Base-by-base conservation (phyloP, 1,140 invertebrate genomes). In the Pseudomyrmex gracilis region DNA sequence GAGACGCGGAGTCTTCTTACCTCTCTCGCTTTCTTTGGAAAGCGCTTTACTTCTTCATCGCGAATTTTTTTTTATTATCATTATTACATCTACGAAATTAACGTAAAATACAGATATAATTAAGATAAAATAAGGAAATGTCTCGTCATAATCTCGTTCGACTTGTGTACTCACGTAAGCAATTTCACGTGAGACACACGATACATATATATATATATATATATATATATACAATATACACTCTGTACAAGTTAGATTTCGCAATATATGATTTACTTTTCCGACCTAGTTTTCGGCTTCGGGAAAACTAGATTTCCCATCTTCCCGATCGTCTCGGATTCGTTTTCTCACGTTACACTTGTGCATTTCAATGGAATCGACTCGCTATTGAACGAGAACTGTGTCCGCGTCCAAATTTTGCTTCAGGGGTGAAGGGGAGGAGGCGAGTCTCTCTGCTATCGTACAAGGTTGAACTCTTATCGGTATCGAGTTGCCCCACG, bases 301-400 rank as follows among this genome's bases (percentile, higher is more conserved):
- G 61, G 49, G 34, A 34, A 34, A 66, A 77, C 53, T 63, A 67
- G 24, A 61, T 67, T 67, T 63, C 61, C 61, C 20, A 12, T 73
- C 53, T 61, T 61, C 43, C 15, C 34, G 34, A 70, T 84, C 64
- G 60, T 74, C 63, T 64, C 8, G 73, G 24, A 24, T 77, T 82
- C 70, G 47, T 60, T 66, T 73, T 73, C 47, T 76, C 73, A 82
- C 15, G 73, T 73, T 83, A 84, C 60, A 68, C 87, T 87, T 57
- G 53, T 53, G 63, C 10, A 71, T 15, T 22, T 34, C 22, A 51
- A 34, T 34, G 34, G 34, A 34, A 34, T 34, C 34, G 34, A 34
- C 34, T 34, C 5, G 34, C 34, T 34, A 34, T 34, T 34, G 34
- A 34, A 34, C 34, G 5, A 34, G 34, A 34, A 34, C 34, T 34